Conservation (phyloP, 2,888 invertebrate genomes). For the Drosophila emarginata region DNA sequence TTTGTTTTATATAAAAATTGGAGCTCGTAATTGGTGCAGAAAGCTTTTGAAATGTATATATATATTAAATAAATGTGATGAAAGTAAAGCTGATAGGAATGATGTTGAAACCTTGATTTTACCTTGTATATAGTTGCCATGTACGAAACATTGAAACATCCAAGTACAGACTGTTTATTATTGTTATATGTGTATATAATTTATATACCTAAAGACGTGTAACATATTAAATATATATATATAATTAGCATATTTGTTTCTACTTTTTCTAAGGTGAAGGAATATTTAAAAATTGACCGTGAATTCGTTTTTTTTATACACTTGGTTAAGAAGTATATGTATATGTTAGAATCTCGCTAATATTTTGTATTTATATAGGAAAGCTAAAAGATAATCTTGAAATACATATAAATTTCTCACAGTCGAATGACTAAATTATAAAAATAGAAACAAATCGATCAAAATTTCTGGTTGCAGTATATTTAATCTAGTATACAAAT, state of each 20-base stretch:
- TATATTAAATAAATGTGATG: conserved; percentile 37
- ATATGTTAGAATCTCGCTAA: neutral
- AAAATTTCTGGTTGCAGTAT: too few relatives aligned
- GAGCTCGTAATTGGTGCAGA: conserved; percentile 71
- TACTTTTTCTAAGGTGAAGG: neutral
- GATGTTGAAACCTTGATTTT: conserved; percentile 39
- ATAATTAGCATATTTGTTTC: neutral
- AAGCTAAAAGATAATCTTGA: too few relatives aligned
- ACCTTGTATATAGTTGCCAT: conserved; percentile 47
- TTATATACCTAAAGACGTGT: conserved; percentile 7
- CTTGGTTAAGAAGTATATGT: neutral
- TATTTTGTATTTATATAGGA: too few relatives aligned
- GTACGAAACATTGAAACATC: conserved; percentile 20
- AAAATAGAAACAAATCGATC: too few relatives aligned
- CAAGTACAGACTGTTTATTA: conserved; percentile 17
- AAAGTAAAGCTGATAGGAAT: conserved; percentile 56
- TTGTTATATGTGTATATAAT: neutral
- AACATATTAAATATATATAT: neutral
- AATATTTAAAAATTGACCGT: neutral
- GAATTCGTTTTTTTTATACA: neutral
- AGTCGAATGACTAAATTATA: too few relatives aligned
- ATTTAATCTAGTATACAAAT: too few relatives aligned
- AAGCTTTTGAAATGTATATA: conserved; percentile 34
- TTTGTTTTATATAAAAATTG: conserved; percentile 21
- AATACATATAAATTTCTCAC: too few relatives aligned